phyloP scores from a whole-genome alignment of 2,888 invertebrate species.

The Meteorus colon region DNA sequence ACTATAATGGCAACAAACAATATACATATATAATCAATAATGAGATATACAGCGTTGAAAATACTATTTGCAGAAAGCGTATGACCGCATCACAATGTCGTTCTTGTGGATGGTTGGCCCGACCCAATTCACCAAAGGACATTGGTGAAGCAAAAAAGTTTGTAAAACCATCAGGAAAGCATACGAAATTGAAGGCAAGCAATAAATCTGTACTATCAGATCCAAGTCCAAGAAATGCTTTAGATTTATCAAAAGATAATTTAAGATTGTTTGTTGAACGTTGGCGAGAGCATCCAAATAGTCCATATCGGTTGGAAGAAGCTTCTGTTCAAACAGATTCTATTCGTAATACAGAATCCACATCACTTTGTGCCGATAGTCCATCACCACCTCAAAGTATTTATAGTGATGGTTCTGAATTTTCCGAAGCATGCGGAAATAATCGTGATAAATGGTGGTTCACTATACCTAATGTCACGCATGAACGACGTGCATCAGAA shows the following conservation, averaged over 20 bases:
- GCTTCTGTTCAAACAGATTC: neutral
- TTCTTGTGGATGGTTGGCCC: conserved; percentile 89
- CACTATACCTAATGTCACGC: conserved; percentile 51
- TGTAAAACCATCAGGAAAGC: conserved; percentile 16
- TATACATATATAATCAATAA: conserved; percentile 37
- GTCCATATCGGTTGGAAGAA: conserved; percentile 86
- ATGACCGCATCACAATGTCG: conserved; percentile 80
- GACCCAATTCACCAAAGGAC: conserved; percentile 55
- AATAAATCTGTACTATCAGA: neutral
- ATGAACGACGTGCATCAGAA: conserved; percentile 85
- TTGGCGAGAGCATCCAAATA: conserved; percentile 92
- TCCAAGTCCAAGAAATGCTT: conserved; percentile 71
- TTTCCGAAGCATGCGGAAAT: conserved; percentile 43
- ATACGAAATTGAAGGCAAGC: conserved; percentile 1
- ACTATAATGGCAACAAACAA: conserved; percentile 32
- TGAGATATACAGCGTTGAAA: conserved; percentile 53
- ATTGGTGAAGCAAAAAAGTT: conserved; percentile 11
- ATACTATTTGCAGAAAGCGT: conserved; percentile 77
- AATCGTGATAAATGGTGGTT: conserved; percentile 35
- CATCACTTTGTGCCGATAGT: conserved; percentile 80
- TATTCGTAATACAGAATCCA: conserved; percentile 48
- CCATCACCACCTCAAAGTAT: conserved; percentile 87
- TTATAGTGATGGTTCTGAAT: conserved; percentile 75
- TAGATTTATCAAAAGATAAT: conserved; percentile 88
- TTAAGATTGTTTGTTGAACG: conserved; percentile 88